These are phyloP conservation scores for Aphelinus atriplicis DNA, from an alignment of 1,140 invertebrate genomes.

Conservation along the genomic window DNA sequence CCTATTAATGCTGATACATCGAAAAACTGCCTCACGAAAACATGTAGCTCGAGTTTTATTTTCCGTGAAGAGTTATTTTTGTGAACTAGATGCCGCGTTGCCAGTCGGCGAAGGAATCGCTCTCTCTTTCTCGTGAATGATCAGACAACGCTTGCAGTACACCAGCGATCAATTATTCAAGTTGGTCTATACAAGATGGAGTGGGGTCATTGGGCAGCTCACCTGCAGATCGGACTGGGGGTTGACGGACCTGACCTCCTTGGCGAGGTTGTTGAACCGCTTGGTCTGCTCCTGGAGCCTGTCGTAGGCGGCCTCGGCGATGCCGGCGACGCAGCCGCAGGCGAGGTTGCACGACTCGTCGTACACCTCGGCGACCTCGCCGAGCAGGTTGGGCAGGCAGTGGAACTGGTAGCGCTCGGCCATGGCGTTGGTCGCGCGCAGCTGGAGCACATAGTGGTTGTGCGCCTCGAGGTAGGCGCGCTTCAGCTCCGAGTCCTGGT, in stretches of 20 bases:
- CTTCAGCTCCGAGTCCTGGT: slow-evolving; percentile 71
- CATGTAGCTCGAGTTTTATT: too few relatives aligned
- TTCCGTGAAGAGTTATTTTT: too few relatives aligned
- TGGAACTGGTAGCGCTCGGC: slow-evolving; percentile 71
- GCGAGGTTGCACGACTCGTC: slow-evolving; percentile 58
- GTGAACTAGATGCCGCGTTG: too few relatives aligned
- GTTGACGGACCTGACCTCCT: slow-evolving; percentile 53
- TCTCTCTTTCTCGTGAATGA: too few relatives aligned
- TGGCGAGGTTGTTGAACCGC: slow-evolving; percentile 53
- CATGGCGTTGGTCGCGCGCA: slow-evolving; percentile 92
- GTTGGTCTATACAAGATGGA: too few relatives aligned
- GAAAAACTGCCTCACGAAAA: too few relatives aligned
- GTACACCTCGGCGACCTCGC: slow-evolving; percentile 61
- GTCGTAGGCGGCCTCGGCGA: slow-evolving; percentile 56
- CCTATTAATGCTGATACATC: too few relatives aligned
- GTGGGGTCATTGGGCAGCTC: background rate
- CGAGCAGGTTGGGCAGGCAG: slow-evolving; percentile 56
- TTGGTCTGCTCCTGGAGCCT: slow-evolving; percentile 54
- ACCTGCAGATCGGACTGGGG: slow-evolving; percentile 58
- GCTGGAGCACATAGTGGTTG: slow-evolving; percentile 92
- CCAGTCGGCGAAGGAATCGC: too few relatives aligned
- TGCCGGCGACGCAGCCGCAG: slow-evolving; percentile 58
- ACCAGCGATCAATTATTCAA: too few relatives aligned
- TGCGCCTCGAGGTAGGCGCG: slow-evolving; percentile 87
- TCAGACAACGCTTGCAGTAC: too few relatives aligned